Evolutionary conservation across 2,797 vertebrate genomes (phyloP), one percentile per base, ranked within the genome.

Genomic region (Chelon labrosus): DNA sequence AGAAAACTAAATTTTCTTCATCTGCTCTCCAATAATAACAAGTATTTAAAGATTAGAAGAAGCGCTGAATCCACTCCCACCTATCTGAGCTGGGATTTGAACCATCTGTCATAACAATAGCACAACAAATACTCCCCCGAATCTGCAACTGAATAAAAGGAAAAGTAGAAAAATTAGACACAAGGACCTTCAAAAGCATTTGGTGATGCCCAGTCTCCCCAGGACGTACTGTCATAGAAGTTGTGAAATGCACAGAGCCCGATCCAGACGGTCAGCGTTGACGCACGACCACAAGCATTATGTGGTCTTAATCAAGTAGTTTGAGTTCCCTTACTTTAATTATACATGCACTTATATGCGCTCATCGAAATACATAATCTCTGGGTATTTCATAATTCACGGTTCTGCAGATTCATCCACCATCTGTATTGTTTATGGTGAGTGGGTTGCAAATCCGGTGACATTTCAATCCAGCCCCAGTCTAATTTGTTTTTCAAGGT

Each of bases 61-160:
- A 53, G n/a, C 44, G 53, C 52, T 67, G 14, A 71, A 65, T 68
- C 46, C 37, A 51, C 73, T 70, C 50, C 51, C 53, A 65, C 25
- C 2, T 46, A 6, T 59, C 37, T 7, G 22, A 44, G 42, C 31
- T 44, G 63, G 73, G 69, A 68, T 65, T 71, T 6, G 1, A 57
- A 57, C 70, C 52, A 69, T 75, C 22, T 77, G 77, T 55, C 44
- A 44, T 31, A 52, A 64, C 52, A 67, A 58, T 47, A 25, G 44
- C 12, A 51, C 4, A 58, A 55, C 35, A 79, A 77, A 35, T 60
- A 51, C 12, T 13, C 4, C 9, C 10, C 0, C 11, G 37, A 70
- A 68, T 46, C 31, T 52, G n/a, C 16, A 7, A 17, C 10, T 49
- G 11, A 42, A 62, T 49, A 37, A 53, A 54, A 10, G 7, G 17